Evolutionary conservation across 2,797 vertebrate genomes (phyloP).

Genomic region (Ambastaia sidthimunki): DNA sequence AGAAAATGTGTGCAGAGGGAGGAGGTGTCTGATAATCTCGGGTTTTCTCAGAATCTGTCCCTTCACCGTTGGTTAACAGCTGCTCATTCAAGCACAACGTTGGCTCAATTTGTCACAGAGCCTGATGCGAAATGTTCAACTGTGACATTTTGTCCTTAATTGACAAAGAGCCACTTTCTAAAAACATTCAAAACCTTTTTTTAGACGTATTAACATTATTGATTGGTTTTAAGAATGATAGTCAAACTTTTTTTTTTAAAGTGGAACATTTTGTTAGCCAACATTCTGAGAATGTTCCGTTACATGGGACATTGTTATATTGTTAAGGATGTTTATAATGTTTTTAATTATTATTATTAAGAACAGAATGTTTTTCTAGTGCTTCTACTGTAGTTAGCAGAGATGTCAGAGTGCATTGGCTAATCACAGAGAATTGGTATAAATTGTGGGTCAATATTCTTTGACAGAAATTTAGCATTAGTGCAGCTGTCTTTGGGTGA

Average conservation of each 20-base stretch:
- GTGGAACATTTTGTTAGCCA: too few relatives aligned
- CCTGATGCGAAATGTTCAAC: not conserved
- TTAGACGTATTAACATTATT: too few relatives aligned
- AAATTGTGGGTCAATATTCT: conserved; percentile 21
- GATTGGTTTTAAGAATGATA: too few relatives aligned
- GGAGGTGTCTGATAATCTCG: not conserved
- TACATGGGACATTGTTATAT: too few relatives aligned
- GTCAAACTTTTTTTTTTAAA: too few relatives aligned
- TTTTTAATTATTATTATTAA: too few relatives aligned
- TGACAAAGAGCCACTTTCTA: not conserved
- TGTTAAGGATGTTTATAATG: not conserved
- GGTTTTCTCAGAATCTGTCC: not conserved
- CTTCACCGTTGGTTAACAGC: not conserved
- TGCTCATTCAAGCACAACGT: not conserved
- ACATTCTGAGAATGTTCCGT: too few relatives aligned
- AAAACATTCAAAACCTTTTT: too few relatives aligned
- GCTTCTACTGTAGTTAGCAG: not conserved
- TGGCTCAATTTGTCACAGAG: not conserved
- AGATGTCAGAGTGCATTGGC: not conserved
- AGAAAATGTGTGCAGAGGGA: not conserved
- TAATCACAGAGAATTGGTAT: not conserved
- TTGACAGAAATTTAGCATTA: not conserved
- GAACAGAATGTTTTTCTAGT: not conserved
- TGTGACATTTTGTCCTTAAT: too few relatives aligned
- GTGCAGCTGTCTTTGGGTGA: conserved; percentile 17